Evolutionary conservation across 2,888 invertebrate genomes (phyloP).

Genomic region (Pycnomerus fuliginosus): DNA sequence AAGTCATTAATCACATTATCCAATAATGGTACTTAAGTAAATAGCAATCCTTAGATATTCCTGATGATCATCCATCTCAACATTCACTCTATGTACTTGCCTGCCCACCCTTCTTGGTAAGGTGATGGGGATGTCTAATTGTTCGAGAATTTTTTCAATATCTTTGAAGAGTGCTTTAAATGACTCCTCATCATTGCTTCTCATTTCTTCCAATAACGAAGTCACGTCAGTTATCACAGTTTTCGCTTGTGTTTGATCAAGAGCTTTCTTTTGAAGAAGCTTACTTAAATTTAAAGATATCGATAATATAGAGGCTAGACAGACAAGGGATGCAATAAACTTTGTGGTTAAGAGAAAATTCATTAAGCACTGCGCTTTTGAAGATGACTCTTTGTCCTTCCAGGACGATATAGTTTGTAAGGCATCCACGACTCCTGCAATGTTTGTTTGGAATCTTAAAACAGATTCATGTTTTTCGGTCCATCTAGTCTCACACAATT

Average conservation of each 20-base stretch:
- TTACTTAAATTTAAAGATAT: not conserved
- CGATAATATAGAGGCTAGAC: not conserved
- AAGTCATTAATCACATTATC: too few relatives aligned
- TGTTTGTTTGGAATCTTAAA: not conserved
- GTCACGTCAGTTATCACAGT: not conserved
- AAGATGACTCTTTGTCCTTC: not conserved
- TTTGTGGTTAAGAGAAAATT: not conserved
- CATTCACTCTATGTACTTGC: too few relatives aligned
- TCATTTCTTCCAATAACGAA: too few relatives aligned
- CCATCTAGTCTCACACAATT: constrained; percentile 20
- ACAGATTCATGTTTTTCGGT: not conserved
- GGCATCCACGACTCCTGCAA: not conserved
- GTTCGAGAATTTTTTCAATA: too few relatives aligned
- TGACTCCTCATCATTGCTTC: too few relatives aligned
- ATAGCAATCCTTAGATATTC: too few relatives aligned
- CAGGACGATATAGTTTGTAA: not conserved
- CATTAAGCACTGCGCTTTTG: not conserved
- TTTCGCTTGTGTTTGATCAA: not conserved
- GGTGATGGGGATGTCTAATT: too few relatives aligned
- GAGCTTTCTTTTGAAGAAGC: not conserved
- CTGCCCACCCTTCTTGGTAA: too few relatives aligned
- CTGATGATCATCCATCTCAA: too few relatives aligned
- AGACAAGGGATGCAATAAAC: not conserved
- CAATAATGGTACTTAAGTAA: too few relatives aligned
- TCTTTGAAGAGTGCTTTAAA: too few relatives aligned